Percentiles rank a stretch among this genome's conserved stretches.
Conservation (phyloP, 2,888 invertebrate genomes). For the Dascillus cervinus region DNA sequence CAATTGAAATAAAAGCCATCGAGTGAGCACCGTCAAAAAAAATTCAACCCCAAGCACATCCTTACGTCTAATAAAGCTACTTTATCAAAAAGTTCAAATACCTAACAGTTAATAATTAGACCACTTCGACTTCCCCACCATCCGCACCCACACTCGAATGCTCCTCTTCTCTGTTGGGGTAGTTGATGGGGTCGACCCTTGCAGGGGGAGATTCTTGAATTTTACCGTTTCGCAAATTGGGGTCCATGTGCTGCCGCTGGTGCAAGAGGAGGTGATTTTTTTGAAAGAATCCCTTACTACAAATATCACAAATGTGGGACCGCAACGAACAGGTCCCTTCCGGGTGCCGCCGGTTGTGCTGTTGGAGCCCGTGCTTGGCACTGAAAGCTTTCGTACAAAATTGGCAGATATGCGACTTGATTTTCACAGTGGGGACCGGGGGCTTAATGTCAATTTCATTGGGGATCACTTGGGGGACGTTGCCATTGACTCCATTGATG, state of each 20-base stretch:
- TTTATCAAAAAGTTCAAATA: no score
- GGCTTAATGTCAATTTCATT: not conserved
- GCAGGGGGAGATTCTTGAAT: slow-evolving; percentile 31
- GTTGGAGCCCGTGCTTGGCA: slow-evolving; percentile 72
- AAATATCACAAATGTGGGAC: slow-evolving; percentile 71
- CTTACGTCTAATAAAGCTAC: no score
- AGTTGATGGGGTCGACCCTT: slow-evolving; percentile 32
- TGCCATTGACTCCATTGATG: not conserved
- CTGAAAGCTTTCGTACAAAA: slow-evolving; percentile 78
- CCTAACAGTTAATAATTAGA: no score
- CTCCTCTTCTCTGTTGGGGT: slow-evolving; percentile 35
- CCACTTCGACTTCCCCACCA: no score
- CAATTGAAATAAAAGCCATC: no score
- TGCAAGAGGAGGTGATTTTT: slow-evolving; percentile 77
- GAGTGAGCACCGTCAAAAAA: no score
- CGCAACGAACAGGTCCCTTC: slow-evolving; percentile 73
- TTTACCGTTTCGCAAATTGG: slow-evolving; percentile 38
- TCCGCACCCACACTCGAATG: no score
- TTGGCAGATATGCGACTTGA: slow-evolving; percentile 70
- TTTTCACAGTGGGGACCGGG: slow-evolving; percentile 41
- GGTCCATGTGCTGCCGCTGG: slow-evolving; percentile 70
- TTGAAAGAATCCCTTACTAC: slow-evolving; percentile 80
- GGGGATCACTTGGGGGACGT: not conserved
- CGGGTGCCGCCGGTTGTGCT: slow-evolving; percentile 73
- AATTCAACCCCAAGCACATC: no score